phyloP scores from a whole-genome alignment of 1,140 invertebrate species.

The Drosophila navojoa region DNA sequence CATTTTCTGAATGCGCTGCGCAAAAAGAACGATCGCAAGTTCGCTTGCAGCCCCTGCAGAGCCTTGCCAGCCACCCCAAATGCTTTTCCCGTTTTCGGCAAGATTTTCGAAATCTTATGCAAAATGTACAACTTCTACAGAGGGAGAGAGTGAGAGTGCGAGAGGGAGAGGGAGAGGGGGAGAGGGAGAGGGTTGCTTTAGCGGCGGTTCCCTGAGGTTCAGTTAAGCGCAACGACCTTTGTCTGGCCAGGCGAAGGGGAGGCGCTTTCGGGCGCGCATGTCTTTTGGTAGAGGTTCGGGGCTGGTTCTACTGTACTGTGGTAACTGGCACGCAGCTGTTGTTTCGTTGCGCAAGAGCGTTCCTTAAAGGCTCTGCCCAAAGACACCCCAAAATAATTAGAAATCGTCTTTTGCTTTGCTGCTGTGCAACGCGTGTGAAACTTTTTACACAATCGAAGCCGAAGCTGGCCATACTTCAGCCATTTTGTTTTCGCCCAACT shows the following conservation, averaged over 20 bases:
- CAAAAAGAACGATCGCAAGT: conserved; percentile 74
- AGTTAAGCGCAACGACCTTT: conserved; percentile 79
- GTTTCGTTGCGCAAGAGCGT: conserved; percentile 42
- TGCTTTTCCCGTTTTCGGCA: not conserved
- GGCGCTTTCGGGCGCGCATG: conserved; percentile 46
- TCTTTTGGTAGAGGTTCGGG: conserved; percentile 19
- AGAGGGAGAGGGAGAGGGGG: conserved; percentile 42
- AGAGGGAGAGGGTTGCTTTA: conserved; percentile 42
- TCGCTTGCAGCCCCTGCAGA: conserved; percentile 51
- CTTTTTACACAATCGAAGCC: conserved; percentile 32
- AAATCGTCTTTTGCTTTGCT: conserved; percentile 39
- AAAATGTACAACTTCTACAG: conserved; percentile 40
- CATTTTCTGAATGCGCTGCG: conserved; percentile 24
- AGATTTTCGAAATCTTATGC: conserved; percentile 51
- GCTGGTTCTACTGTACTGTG: conserved; percentile 26
- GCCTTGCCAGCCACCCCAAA: conserved; percentile 53
- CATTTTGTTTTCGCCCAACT: conserved; percentile 63
- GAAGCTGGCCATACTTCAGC: conserved; percentile 68
- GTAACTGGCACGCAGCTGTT: conserved; percentile 62
- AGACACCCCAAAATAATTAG: conserved; percentile 65
- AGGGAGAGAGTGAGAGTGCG: too few species aligned
- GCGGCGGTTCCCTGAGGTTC: conserved; percentile 28
- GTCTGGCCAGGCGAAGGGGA: conserved; percentile 33
- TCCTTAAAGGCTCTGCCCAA: conserved; percentile 48
- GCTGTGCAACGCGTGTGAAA: conserved; percentile 75